Conservation (phyloP, 1,140 invertebrate genomes). For the Mizuhopecten yessoensis region DNA sequence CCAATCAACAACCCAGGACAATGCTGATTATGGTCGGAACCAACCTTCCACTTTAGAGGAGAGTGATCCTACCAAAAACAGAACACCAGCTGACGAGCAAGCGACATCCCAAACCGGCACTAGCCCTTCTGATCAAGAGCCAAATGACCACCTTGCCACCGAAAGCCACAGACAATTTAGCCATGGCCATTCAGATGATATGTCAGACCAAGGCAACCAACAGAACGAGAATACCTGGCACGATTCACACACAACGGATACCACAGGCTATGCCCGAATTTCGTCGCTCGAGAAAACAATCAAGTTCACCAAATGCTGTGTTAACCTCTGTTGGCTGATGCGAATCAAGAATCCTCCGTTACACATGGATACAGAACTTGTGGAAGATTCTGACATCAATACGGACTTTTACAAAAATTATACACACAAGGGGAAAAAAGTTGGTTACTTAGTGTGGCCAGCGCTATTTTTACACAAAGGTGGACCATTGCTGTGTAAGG, state of each 20-base stretch:
- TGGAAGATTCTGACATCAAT: slow-evolving; percentile 43
- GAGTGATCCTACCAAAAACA: background rate
- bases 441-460: slow-evolving; percentile 57
- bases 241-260: background rate
- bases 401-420: slow-evolving; percentile 49
- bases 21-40: background rate
- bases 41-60: background rate
- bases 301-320: slow-evolving; percentile 48
- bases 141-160: background rate
- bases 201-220: background rate
- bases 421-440: slow-evolving; percentile 36
- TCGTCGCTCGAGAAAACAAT: background rate
- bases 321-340: slow-evolving; percentile 55
- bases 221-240: background rate
- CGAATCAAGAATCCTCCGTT: slow-evolving; percentile 50
- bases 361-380: slow-evolving; percentile 29
- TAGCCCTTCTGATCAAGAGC: background rate
- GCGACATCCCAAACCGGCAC: background rate
- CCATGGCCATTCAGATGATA: background rate
- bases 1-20: background rate
- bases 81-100: background rate
- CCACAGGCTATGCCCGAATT: background rate
- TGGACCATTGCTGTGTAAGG: slow-evolving; percentile 57
- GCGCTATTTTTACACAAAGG: slow-evolving; percentile 56
- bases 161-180: background rate